These are phyloP conservation scores for Tethea ocularis DNA, from an alignment of 2,888 invertebrate species.

Conservation along the genomic window DNA sequence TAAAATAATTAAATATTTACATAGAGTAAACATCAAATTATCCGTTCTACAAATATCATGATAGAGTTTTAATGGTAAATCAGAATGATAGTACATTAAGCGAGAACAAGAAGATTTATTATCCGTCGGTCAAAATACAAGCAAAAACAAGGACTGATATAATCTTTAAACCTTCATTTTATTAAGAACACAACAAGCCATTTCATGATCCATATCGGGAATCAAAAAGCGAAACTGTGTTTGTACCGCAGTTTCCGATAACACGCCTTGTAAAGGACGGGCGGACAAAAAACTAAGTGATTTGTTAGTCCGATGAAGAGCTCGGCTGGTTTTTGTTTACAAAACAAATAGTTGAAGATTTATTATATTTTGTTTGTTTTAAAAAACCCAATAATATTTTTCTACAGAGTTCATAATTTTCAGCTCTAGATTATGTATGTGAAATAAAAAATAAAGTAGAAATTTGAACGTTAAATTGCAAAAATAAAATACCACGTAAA, in stretches of 20 bases:
- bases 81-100: not conserved
- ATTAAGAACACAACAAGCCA: not conserved
- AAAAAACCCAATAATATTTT: not conserved
- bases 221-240: slow-evolving; percentile 55
- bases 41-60: too few species aligned
- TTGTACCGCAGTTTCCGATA: slow-evolving; percentile 42
- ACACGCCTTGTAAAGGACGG: slow-evolving; percentile 30
- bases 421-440: not conserved
- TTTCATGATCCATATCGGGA: slow-evolving; percentile 27
- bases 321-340: slow-evolving; percentile 60
- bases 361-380: slow-evolving; percentile 2
- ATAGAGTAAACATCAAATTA: too few species aligned
- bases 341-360: slow-evolving; percentile 27
- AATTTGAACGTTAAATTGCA: too few species aligned
- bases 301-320: slow-evolving; percentile 69
- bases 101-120: not conserved
- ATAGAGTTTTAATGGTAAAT: not conserved
- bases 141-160: not conserved
- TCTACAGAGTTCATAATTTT: not conserved
- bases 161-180: not conserved
- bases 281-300: slow-evolving; percentile 61
- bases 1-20: too few species aligned
- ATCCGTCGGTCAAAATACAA: not conserved
- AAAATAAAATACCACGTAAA: too few species aligned
- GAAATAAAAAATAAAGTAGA: too few species aligned